Evolutionary conservation across 2,888 invertebrate species (phyloP).

Genomic region (Camptogramma bilineatum): DNA sequence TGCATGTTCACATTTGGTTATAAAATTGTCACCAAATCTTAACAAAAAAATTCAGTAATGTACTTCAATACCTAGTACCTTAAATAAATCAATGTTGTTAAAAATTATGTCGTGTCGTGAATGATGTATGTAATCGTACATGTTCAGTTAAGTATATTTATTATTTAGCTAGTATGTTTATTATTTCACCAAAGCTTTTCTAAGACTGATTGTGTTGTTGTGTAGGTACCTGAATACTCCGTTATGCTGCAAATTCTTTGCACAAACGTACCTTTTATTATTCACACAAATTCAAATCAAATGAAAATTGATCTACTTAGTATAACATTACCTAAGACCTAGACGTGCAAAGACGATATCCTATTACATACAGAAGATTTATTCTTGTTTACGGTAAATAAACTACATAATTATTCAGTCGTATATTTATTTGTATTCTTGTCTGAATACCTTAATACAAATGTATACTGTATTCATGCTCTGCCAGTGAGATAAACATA

Average conservation of each 20-base stretch:
- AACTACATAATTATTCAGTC: background rate
- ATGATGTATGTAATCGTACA: conserved; percentile 19
- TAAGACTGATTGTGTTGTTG: conserved; percentile 9
- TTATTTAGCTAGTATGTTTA: conserved; percentile 24
- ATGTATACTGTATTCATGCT: too few species aligned
- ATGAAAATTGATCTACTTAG: conserved; percentile 20
- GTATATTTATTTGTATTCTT: conserved; percentile 1
- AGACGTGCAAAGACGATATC: conserved; percentile 20
- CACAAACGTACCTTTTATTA: conserved; percentile 21
- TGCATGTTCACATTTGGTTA: conserved; percentile 70
- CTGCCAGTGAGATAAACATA: too few species aligned
- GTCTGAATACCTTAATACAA: background rate
- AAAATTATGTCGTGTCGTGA: conserved; percentile 42
- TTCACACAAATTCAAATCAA: conserved; percentile 7
- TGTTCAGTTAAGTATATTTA: too few species aligned
- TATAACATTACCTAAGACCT: conserved; percentile 9
- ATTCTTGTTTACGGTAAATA: conserved; percentile 12
- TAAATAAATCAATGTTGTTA: conserved; percentile 25
- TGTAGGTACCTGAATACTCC: conserved; percentile 13
- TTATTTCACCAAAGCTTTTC: conserved; percentile 20
- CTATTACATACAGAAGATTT: conserved; percentile 16
- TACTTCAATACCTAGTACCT: conserved; percentile 5
- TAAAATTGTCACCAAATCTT: conserved; percentile 28
- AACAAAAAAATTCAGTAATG: conserved; percentile 19
- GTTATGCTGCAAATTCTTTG: conserved; percentile 9